These are phyloP conservation scores for Neodiprion pinetum DNA, from an alignment of 1,140 invertebrate genomes.

Conservation along the genomic window DNA sequence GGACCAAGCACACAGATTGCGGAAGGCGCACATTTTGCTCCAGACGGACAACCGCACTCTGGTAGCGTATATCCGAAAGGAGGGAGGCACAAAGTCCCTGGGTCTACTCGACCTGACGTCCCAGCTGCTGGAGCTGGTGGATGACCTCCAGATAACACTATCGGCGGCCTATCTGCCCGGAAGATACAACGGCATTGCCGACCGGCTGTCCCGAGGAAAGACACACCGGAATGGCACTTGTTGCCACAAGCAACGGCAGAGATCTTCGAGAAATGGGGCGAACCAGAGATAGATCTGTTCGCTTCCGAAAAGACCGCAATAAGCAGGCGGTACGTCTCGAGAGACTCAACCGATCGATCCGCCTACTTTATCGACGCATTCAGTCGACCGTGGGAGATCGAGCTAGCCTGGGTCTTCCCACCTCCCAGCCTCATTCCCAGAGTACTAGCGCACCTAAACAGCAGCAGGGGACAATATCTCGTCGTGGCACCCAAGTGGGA, in stretches of 20 bases:
- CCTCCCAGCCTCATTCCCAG: slow-evolving; percentile 46
- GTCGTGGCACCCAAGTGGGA: slow-evolving; percentile 47
- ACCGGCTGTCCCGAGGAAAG: slow-evolving; percentile 37
- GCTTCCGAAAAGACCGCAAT: slow-evolving; percentile 43
- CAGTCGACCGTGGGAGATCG: slow-evolving; percentile 37
- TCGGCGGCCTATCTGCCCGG: slow-evolving; percentile 36
- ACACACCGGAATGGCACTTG: slow-evolving; percentile 47
- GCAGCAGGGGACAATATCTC: slow-evolving; percentile 32
- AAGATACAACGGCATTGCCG: slow-evolving; percentile 42
- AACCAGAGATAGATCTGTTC: slow-evolving; percentile 44
- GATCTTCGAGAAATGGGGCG: slow-evolving; percentile 41
- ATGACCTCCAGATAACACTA: slow-evolving; percentile 31
- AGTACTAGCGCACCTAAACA: slow-evolving; percentile 42
- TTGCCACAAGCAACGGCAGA: slow-evolving; percentile 26
- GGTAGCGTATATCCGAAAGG: slow-evolving; percentile 41
- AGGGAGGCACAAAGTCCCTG: slow-evolving; percentile 43
- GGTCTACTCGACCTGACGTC: slow-evolving; percentile 32
- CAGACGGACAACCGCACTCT: slow-evolving; percentile 35
- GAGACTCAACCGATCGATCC: slow-evolving; percentile 31
- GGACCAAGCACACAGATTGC: slow-evolving; percentile 21
- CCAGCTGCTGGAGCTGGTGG: slow-evolving; percentile 30
- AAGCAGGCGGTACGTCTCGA: slow-evolving; percentile 37
- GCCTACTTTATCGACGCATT: slow-evolving; percentile 42
- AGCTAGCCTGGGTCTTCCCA: slow-evolving; percentile 50
- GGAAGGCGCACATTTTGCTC: slow-evolving; percentile 37